phyloP scores from a whole-genome alignment of 2,113 vertebrate genomes.

The Phoenicopterus ruber region DNA sequence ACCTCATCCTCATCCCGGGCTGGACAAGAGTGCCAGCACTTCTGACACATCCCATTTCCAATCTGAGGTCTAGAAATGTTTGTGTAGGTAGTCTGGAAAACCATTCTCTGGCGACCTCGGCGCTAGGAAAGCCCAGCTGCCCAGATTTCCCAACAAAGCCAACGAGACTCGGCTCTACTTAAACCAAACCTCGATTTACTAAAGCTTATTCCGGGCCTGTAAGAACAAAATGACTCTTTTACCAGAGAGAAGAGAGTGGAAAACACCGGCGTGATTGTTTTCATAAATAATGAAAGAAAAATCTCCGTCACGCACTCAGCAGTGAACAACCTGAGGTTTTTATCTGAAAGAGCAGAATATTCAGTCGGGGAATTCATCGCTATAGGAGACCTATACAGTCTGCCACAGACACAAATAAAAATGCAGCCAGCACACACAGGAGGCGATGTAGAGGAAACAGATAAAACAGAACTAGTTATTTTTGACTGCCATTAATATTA shows the following conservation, averaged over 20 bases:
- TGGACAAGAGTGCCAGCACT: background rate
- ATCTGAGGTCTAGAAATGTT: background rate
- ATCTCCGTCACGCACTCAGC: background rate
- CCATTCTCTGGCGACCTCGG: background rate
- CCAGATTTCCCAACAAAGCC: background rate
- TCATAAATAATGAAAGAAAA: slow-evolving; percentile 29
- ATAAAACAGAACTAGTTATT: background rate
- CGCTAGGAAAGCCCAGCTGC: background rate
- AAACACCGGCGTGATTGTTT: background rate
- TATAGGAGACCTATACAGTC: background rate
- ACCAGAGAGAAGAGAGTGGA: background rate
- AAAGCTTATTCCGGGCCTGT: background rate
- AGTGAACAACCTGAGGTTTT: background rate
- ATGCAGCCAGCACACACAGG: background rate
- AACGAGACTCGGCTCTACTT: background rate
- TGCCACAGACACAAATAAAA: slow-evolving; percentile 7
- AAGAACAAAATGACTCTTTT: background rate
- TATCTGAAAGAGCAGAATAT: background rate
- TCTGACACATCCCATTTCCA: background rate
- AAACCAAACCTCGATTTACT: background rate
- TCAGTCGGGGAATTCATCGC: background rate
- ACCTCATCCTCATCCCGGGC: background rate
- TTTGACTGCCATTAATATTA: slow-evolving; percentile 28
- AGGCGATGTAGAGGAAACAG: background rate
- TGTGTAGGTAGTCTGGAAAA: background rate